Evolutionary conservation across 2,888 invertebrate species (phyloP).

Genomic region (Blastobasis lacticolella): DNA sequence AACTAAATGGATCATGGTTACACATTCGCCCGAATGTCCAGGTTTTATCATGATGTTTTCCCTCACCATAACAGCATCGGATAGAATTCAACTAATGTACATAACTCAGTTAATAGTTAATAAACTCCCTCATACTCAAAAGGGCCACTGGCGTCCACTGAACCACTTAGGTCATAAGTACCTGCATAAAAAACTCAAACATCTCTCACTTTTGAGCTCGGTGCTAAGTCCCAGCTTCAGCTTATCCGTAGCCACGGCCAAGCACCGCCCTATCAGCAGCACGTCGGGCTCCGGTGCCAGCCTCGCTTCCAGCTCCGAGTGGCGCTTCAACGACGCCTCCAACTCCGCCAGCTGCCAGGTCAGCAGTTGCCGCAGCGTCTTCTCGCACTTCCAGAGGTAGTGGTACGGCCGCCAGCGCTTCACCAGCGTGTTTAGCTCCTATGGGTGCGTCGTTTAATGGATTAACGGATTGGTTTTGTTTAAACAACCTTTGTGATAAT

Average conservation of each 20-base stretch:
- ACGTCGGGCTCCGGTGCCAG: slow-evolving; percentile 83
- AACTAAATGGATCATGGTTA: too few relatives aligned
- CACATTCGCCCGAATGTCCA: too few relatives aligned
- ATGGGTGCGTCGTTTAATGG: too few relatives aligned
- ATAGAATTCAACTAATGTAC: too few relatives aligned
- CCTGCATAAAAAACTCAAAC: too few relatives aligned
- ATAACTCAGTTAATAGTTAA: too few relatives aligned
- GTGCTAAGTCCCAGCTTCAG: slow-evolving; percentile 89
- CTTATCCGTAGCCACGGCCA: slow-evolving; percentile 87
- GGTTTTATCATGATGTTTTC: too few relatives aligned
- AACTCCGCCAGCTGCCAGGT: slow-evolving; percentile 84
- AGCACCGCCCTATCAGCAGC: slow-evolving; percentile 80
- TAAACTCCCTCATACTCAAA: neutral
- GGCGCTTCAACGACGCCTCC: slow-evolving; percentile 81
- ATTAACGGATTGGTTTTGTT: too few relatives aligned
- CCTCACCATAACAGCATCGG: too few relatives aligned
- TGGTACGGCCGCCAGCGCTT: slow-evolving; percentile 92
- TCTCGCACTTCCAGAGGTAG: slow-evolving; percentile 90
- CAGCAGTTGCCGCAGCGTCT: slow-evolving; percentile 83
- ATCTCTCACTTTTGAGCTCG: slow-evolving; percentile 81
- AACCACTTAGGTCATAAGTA: neutral
- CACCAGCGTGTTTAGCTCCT: slow-evolving; percentile 88
- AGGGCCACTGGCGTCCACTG: neutral
- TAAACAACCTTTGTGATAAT: too few relatives aligned
- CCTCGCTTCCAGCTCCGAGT: slow-evolving; percentile 84